phyloP scores from a whole-genome alignment of 2,888 invertebrate species.

The Carterocephalus palaemon region DNA sequence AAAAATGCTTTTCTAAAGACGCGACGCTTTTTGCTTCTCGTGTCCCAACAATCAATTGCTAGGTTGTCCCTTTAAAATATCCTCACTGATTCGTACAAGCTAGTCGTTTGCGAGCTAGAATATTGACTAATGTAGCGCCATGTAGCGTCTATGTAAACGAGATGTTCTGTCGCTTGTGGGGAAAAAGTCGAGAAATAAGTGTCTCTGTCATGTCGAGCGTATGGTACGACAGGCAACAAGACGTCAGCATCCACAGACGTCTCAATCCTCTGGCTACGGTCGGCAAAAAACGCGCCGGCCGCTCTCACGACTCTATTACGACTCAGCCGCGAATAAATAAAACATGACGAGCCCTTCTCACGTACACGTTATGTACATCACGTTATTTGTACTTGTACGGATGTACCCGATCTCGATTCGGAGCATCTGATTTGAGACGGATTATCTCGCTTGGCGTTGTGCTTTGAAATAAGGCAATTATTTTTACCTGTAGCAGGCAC shows the following conservation, averaged over 20 bases:
- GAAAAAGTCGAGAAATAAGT: constrained; percentile 59
- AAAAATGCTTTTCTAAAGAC: constrained; percentile 45
- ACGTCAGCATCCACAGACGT: constrained; percentile 75
- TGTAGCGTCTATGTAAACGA: constrained; percentile 19
- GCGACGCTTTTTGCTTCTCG: constrained; percentile 17
- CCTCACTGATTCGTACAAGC: not conserved
- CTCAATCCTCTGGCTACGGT: constrained; percentile 69
- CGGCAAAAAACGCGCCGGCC: constrained; percentile 73
- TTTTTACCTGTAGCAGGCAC: constrained; percentile 10
- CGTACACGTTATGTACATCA: constrained; percentile 50
- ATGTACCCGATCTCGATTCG: constrained; percentile 71
- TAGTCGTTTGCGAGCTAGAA: constrained; percentile 3
- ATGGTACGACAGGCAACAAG: constrained; percentile 72
- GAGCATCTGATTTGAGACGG: constrained; percentile 66
- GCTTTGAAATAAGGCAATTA: constrained; percentile 22
- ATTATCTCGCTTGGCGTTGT: constrained; percentile 18
- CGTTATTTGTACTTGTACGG: constrained; percentile 50
- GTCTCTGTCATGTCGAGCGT: constrained; percentile 67
- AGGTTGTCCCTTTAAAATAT: constrained; percentile 4
- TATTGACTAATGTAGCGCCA: constrained; percentile 24
- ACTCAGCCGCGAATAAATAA: constrained; percentile 75
- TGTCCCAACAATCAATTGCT: not conserved
- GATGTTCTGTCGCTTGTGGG: constrained; percentile 32
- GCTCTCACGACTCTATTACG: constrained; percentile 78
- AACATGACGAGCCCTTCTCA: constrained; percentile 78